phyloP scores from a whole-genome alignment of 2,113 vertebrate species.

The Stigmatopora nigra region DNA sequence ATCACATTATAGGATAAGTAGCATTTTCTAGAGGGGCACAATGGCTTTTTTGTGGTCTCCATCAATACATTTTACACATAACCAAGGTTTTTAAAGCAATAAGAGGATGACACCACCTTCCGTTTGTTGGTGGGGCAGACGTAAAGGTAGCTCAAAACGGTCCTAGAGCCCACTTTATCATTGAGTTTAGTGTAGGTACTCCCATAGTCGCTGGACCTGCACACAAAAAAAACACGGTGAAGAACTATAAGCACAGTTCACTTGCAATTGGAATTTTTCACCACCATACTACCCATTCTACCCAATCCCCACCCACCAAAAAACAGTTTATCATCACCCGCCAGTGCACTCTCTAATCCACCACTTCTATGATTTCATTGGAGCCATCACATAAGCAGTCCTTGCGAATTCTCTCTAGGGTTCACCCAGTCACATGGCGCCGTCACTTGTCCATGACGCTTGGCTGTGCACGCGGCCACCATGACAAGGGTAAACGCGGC shows the following conservation, averaged over 20 bases:
- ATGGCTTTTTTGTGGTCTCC: too few species aligned
- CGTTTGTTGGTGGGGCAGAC: constrained; percentile 94
- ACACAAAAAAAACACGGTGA: constrained; percentile 21
- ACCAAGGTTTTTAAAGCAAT: constrained; percentile 10
- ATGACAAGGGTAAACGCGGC: constrained; percentile 48
- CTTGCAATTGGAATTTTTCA: too few species aligned
- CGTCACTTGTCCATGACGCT: constrained; percentile 6
- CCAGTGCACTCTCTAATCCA: neutral
- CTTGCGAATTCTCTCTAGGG: neutral
- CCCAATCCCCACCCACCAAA: too few species aligned
- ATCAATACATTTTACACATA: too few species aligned
- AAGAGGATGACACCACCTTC: constrained; percentile 74
- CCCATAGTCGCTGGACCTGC: constrained; percentile 88
- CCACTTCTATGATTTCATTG: neutral
- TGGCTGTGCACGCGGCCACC: constrained; percentile 13
- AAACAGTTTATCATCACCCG: too few species aligned
- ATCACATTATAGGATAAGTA: too few species aligned
- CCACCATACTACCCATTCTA: too few species aligned
- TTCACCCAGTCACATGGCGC: neutral
- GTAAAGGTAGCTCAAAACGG: constrained; percentile 90
- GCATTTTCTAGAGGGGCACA: too few species aligned
- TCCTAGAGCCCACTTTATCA: constrained; percentile 89
- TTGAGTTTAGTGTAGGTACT: constrained; percentile 91
- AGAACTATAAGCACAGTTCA: neutral
- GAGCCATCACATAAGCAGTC: neutral